Percentiles rank a stretch among this genome's conserved stretches.
phyloP scores from a whole-genome alignment of 2,888 invertebrate species.

The Linnaemya tessellans region DNA sequence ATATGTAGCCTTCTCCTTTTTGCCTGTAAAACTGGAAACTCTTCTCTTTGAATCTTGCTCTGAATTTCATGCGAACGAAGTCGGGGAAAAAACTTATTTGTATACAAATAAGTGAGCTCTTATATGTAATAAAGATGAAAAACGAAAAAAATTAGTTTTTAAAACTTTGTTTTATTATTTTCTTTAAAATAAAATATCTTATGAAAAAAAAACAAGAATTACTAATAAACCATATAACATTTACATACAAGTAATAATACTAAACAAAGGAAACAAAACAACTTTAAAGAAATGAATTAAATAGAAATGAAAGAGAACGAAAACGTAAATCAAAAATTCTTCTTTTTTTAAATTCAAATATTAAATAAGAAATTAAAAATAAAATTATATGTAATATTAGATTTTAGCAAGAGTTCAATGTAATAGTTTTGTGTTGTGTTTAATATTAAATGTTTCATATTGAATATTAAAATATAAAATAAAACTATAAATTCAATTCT shows the following conservation, averaged over 20 bases:
- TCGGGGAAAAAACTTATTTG: no score
- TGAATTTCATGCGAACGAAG: no score
- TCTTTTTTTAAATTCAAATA: conserved; percentile 39
- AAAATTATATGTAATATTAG: conserved; percentile 50
- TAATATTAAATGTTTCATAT: conserved; percentile 67
- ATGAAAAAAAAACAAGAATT: background rate
- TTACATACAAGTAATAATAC: background rate
- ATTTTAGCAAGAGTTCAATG: conserved; percentile 59
- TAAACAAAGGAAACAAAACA: background rate
- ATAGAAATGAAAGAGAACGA: conserved; percentile 30
- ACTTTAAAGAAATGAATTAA: conserved; percentile 4
- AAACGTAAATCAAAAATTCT: conserved; percentile 52
- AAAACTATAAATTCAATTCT: conserved; percentile 56
- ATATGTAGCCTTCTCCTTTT: no score
- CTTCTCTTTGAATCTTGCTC: no score
- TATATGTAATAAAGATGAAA: no score
- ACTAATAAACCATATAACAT: background rate
- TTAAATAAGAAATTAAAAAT: conserved; percentile 51
- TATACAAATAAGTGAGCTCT: no score
- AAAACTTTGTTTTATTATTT: no score
- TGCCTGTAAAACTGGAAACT: no score
- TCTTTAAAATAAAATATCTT: no score
- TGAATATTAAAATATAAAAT: conserved; percentile 48
- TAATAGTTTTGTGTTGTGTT: conserved; percentile 71
- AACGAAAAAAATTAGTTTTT: no score